These are phyloP conservation scores for Gymnogyps californianus DNA, from an alignment of 2,113 vertebrate genomes.

Conservation along the genomic window DNA sequence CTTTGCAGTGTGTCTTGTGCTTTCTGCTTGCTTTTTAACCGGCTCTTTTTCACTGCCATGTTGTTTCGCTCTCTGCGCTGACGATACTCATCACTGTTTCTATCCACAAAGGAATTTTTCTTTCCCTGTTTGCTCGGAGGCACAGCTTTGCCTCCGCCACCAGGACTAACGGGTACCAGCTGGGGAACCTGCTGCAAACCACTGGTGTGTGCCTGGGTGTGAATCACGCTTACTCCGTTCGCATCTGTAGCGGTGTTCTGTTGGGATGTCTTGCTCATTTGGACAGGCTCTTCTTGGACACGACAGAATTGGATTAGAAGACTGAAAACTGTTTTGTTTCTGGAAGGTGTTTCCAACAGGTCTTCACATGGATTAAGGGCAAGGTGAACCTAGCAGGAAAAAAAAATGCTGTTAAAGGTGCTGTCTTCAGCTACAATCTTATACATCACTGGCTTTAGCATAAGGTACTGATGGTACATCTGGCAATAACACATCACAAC, in stretches of 20 bases:
- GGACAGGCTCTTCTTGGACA: slow-evolving; percentile 72
- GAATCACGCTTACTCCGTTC: slow-evolving; percentile 84
- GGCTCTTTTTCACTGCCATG: slow-evolving; percentile 97
- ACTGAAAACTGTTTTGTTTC: background rate
- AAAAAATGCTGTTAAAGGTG: slow-evolving; percentile 6
- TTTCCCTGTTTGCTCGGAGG: slow-evolving; percentile 85
- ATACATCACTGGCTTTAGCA: background rate
- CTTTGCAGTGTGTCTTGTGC: slow-evolving; percentile 94
- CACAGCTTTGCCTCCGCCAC: slow-evolving; percentile 84
- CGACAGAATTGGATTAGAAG: background rate
- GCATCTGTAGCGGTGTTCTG: slow-evolving; percentile 74
- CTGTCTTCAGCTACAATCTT: background rate
- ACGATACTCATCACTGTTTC: slow-evolving; percentile 93
- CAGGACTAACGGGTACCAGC: slow-evolving; percentile 79
- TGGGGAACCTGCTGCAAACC: slow-evolving; percentile 87
- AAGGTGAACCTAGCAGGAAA: slow-evolving; percentile 49
- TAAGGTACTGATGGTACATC: background rate
- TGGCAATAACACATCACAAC: background rate
- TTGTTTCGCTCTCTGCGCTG: slow-evolving; percentile 94
- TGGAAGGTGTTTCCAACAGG: slow-evolving; percentile 30
- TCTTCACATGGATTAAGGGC: slow-evolving; percentile 54
- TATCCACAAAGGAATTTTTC: slow-evolving; percentile 84
- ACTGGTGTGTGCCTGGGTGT: slow-evolving; percentile 79
- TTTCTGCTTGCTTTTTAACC: slow-evolving; percentile 97
- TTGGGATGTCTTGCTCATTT: slow-evolving; percentile 90